Conservation (phyloP, 2,797 vertebrate species). For the Molossus alvarezi region DNA sequence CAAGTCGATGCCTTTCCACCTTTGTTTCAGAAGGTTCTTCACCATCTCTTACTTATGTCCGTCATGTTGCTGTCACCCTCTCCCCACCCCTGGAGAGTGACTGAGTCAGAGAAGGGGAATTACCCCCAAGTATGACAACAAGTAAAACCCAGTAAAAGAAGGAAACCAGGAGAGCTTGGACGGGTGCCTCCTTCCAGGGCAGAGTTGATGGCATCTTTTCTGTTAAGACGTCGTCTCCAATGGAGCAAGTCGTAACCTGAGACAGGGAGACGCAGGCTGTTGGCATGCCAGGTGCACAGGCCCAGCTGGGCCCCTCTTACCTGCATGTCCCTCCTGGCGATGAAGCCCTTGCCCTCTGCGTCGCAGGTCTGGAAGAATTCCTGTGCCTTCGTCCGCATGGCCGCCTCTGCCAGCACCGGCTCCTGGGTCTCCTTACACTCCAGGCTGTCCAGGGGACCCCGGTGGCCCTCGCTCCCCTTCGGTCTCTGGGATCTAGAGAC, state of each 20-base stretch:
- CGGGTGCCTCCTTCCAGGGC: neutral
- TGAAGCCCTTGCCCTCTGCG: slow-evolving; percentile 95
- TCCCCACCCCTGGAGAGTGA: neutral
- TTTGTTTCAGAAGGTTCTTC: neutral
- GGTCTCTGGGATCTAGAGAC: slow-evolving; percentile 69
- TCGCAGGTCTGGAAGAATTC: slow-evolving; percentile 98
- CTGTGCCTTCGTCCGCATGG: slow-evolving; percentile 92
- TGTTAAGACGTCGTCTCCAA: neutral
- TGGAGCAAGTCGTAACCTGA: neutral
- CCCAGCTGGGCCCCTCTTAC: slow-evolving; percentile 87
- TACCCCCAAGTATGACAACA: neutral
- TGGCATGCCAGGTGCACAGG: neutral
- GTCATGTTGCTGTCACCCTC: neutral
- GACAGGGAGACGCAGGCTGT: neutral
- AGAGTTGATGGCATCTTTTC: neutral
- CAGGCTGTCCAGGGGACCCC: slow-evolving; percentile 36
- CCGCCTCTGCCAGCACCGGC: slow-evolving; percentile 86
- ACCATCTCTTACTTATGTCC: neutral
- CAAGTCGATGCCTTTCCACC: neutral
- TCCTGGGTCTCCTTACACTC: slow-evolving; percentile 77
- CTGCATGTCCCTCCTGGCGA: slow-evolving; percentile 95
- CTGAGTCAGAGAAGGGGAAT: neutral
- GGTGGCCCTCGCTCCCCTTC: slow-evolving; percentile 32
- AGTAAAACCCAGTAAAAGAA: neutral
- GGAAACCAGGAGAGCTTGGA: neutral